These are phyloP conservation scores for Pseudomyrmex pallidus DNA, from an alignment of 1,140 invertebrate genomes.

Conservation along the genomic window DNA sequence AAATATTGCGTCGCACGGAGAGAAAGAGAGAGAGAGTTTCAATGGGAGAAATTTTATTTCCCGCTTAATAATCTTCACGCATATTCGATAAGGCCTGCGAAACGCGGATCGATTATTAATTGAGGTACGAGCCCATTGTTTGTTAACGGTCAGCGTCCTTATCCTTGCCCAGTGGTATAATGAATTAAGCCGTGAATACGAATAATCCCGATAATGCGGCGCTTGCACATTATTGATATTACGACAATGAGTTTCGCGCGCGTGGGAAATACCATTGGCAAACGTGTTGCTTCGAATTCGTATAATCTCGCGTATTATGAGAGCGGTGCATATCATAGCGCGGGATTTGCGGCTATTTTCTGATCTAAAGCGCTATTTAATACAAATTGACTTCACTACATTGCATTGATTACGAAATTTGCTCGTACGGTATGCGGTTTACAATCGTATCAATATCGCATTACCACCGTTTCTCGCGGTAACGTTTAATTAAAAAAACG, in stretches of 20 bases:
- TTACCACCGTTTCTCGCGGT: not conserved
- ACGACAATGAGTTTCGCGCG: slow-evolving; percentile 55
- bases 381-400: slow-evolving; percentile 50
- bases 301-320: slow-evolving; percentile 50
- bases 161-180: slow-evolving; percentile 40
- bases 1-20: no score
- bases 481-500: slow-evolving; percentile 5
- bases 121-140: not conserved
- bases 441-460: slow-evolving; percentile 6
- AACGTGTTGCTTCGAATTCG: slow-evolving; percentile 54
- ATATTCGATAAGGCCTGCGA: not conserved
- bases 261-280: slow-evolving; percentile 58
- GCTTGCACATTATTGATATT: slow-evolving; percentile 56
- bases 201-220: slow-evolving; percentile 58
- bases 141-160: slow-evolving; percentile 30
- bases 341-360: slow-evolving; percentile 57
- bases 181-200: slow-evolving; percentile 57
- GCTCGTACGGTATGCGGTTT: not conserved
- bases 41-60: not conserved
- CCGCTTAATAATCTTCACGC: not conserved
- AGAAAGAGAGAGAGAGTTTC: no score
- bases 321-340: slow-evolving; percentile 50
- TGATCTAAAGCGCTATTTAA: slow-evolving; percentile 60
- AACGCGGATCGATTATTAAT: slow-evolving; percentile 31
- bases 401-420: slow-evolving; percentile 55